A percentile compares a stretch with the other conserved stretches of the same genome.
Conservation (phyloP, 2,113 vertebrate genomes). For the Labeo catla region DNA sequence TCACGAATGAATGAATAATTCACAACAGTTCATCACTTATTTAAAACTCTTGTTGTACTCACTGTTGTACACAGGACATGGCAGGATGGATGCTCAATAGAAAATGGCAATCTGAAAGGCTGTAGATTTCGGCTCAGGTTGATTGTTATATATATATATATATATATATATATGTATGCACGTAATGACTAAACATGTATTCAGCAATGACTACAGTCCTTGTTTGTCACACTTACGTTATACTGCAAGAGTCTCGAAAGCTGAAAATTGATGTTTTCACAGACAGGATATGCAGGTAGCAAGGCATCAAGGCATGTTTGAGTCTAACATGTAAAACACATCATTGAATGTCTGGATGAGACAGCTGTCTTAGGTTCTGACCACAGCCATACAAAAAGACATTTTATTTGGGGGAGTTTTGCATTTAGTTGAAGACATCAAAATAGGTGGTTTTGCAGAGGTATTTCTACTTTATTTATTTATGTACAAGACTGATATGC, state of each 20-base stretch:
- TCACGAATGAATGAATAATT: conserved; percentile 29
- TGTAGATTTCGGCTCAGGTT: no score
- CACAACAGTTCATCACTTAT: conserved; percentile 41
- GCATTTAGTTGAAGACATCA: no score
- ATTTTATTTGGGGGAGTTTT: no score
- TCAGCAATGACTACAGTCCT: not conserved
- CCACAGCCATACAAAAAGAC: no score
- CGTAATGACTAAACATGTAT: not conserved
- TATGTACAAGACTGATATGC: no score
- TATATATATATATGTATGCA: not conserved
- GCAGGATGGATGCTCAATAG: not conserved
- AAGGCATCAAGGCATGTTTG: not conserved
- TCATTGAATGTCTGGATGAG: not conserved
- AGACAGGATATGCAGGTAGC: not conserved
- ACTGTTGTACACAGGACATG: not conserved
- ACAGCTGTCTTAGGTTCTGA: not conserved
- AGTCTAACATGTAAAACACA: not conserved
- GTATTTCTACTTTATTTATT: not conserved
- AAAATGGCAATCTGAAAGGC: not conserved
- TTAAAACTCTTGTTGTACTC: conserved; percentile 19
- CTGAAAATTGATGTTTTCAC: not conserved
- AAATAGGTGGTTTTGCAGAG: no score
- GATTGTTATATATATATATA: no score
- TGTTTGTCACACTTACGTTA: not conserved
- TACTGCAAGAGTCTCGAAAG: not conserved